Base-by-base conservation (phyloP, 1,140 invertebrate genomes). In the Luehdorfia chinensis region DNA sequence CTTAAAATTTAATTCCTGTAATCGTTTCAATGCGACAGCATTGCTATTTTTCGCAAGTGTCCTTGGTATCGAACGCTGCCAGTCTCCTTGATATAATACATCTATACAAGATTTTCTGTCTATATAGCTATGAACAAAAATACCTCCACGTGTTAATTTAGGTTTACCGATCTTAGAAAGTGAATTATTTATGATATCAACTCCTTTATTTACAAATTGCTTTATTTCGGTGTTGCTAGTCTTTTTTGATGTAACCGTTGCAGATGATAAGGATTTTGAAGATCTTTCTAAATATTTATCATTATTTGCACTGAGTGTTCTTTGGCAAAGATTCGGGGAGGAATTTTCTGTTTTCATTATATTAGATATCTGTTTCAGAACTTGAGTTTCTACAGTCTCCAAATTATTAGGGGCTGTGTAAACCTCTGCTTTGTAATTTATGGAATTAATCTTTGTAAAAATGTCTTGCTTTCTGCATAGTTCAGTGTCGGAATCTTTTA, bases 21-120 rank as follows among this genome's bases (percentile, higher is more conserved):
- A n/a, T n/a, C n/a, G n/a, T n/a, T n/a, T n/a, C n/a, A n/a, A n/a
- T n/a, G n/a, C n/a, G n/a, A n/a, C n/a, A n/a, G n/a, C n/a, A n/a
- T n/a, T n/a, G n/a, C n/a, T n/a, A n/a, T 52, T 76, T 48, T 53
- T 64, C 19, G 12, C 21, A 25, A 43, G 9, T 23, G 28, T 14
- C 45, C 55, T 61, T 12, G 58, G 55, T 4, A 32, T 55, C 32
- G 50, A 45, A 45, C 50, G 47, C 45, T 81, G 72, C 81, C 81
- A 85, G 19, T 75, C 54, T 43, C 81, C 79, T 69, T 78, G 76
- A 52, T 67, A 85, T 5, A 84, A 45, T 16, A 85, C 53, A 57
- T 85, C 81, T 66, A 84, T 70, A 37, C 63, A 76, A 9, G 50
- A 27, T 39, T 61, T 41, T 33, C 53, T 70, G 16, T 75, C 67